phyloP scores from a whole-genome alignment of 2,888 invertebrate species.

The Drosophila cognata region DNA sequence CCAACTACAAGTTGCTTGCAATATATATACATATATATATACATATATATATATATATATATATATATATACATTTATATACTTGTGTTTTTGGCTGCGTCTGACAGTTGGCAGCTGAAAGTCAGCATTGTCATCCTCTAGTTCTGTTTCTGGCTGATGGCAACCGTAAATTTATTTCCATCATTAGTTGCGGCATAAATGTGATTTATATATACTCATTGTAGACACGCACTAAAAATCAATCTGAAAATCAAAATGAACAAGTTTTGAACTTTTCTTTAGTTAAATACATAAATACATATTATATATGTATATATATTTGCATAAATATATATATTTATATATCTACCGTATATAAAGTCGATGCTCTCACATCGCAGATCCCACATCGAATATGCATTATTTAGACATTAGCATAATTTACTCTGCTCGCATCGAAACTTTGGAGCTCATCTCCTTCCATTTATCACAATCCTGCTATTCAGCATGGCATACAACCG shows the following conservation, averaged over 20 bases:
- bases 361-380: conserved; percentile 56
- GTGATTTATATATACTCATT: conserved; percentile 71
- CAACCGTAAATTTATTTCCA: conserved; percentile 81
- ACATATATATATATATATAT: neutral
- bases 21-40: neutral
- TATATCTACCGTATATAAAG: conserved; percentile 19
- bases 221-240: conserved; percentile 54
- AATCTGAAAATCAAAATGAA: conserved; percentile 38
- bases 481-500: conserved; percentile 12
- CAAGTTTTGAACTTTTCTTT: conserved; percentile 9
- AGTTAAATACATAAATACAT: neutral
- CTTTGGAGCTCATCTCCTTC: conserved; percentile 54
- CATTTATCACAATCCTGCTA: conserved; percentile 50
- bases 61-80: neutral
- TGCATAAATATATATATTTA: conserved; percentile 2
- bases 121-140: conserved; percentile 62
- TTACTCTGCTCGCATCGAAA: conserved; percentile 69
- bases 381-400: conserved; percentile 77
- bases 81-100: conserved; percentile 37
- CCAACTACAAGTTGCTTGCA: conserved; percentile 52
- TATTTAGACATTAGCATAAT: conserved; percentile 84
- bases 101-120: conserved; percentile 66
- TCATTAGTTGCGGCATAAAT: conserved; percentile 82
- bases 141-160: conserved; percentile 32
- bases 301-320: neutral